Evolutionary conservation across 2,888 invertebrate species (phyloP).

Genomic region (Torymus aiolomorphi): DNA sequence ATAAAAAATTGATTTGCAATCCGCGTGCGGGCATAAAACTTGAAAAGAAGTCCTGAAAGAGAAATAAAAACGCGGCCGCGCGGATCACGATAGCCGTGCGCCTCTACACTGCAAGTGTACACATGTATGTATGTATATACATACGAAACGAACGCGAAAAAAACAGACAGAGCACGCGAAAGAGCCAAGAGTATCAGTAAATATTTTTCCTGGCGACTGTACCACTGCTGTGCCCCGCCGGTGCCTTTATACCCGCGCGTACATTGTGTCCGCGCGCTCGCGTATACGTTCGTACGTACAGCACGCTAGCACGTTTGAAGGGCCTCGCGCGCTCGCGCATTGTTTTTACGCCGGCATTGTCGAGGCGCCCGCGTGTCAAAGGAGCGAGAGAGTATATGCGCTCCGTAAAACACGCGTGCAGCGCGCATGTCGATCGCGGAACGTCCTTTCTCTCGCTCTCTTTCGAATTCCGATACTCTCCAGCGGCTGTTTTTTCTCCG

Average conservation of each 20-base stretch:
- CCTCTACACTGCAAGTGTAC: too few relatives aligned
- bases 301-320: slow-evolving; percentile 62
- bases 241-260: slow-evolving; percentile 7
- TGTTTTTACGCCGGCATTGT: slow-evolving; percentile 67
- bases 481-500: background rate
- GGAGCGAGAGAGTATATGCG: slow-evolving; percentile 61
- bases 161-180: background rate
- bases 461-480: slow-evolving; percentile 45
- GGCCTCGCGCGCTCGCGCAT: slow-evolving; percentile 60
- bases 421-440: background rate
- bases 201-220: slow-evolving; percentile 47
- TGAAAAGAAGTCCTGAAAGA: slow-evolving; percentile 27
- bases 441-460: background rate
- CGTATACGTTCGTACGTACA: background rate
- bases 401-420: slow-evolving; percentile 47
- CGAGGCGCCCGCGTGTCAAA: slow-evolving; percentile 10
- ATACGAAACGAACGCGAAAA: too few relatives aligned
- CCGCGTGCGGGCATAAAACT: background rate
- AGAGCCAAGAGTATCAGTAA: slow-evolving; percentile 38
- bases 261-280: slow-evolving; percentile 53
- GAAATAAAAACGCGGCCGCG: slow-evolving; percentile 4
- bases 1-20: slow-evolving; percentile 41
- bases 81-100: slow-evolving; percentile 3
- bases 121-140: too few relatives aligned
- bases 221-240: too few relatives aligned